phyloP scores from a whole-genome alignment of 2,888 invertebrate species.

The Cyrtodaria siliqua region DNA sequence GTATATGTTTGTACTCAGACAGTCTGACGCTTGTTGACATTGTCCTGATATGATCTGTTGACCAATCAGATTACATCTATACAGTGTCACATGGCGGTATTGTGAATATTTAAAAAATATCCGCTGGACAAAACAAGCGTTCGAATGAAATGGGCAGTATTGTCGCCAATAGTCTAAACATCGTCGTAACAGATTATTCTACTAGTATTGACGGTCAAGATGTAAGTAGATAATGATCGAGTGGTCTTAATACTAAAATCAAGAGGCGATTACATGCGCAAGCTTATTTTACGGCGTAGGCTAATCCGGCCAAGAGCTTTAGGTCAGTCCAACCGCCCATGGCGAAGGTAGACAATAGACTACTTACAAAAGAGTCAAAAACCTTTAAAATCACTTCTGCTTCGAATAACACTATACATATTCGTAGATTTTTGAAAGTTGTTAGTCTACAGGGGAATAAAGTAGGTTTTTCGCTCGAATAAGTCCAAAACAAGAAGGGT shows the following conservation, averaged over 20 bases:
- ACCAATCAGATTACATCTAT: not conserved
- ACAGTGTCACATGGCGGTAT: not conserved
- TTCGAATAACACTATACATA: slow-evolving; percentile 5
- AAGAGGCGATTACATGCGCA: slow-evolving; percentile 34
- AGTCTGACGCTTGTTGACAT: slow-evolving; percentile 8
- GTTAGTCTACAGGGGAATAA: too few relatives aligned
- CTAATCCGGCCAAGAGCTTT: slow-evolving; percentile 32
- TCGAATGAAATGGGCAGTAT: not conserved
- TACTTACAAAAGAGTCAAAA: slow-evolving; percentile 22
- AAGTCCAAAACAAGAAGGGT: slow-evolving; percentile 11
- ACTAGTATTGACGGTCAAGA: not conserved
- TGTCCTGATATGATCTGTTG: slow-evolving; percentile 8
- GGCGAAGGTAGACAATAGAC: slow-evolving; percentile 14
- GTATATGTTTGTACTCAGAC: slow-evolving; percentile 31
- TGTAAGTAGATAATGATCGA: slow-evolving; percentile 50
- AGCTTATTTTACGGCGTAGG: slow-evolving; percentile 10
- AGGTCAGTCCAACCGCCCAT: slow-evolving; percentile 12
- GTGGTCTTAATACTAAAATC: slow-evolving; percentile 33
- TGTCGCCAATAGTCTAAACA: slow-evolving; percentile 22
- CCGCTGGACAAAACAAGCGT: slow-evolving; percentile 7
- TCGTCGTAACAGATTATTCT: slow-evolving; percentile 10
- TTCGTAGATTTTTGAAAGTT: too few relatives aligned
- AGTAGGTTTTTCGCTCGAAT: too few relatives aligned
- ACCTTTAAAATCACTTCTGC: slow-evolving; percentile 26
- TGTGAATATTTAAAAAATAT: not conserved